Evolutionary conservation across 2,113 vertebrate genomes (phyloP), one percentile per base, ranked within the genome.

Genomic region (Morone chrysops): DNA sequence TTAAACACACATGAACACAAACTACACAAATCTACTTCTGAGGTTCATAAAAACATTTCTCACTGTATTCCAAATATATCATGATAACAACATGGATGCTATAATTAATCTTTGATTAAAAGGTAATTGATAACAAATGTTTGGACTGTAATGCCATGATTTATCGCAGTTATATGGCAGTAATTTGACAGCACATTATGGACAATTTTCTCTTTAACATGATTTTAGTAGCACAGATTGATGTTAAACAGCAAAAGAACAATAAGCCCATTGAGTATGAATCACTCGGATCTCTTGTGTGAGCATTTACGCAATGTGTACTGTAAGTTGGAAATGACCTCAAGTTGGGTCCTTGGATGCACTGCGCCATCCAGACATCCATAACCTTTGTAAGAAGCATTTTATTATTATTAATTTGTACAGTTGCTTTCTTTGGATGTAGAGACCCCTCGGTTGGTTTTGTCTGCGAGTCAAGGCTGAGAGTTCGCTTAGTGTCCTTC

Each of bases 401-500:
- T 86, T 75, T 70, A 70, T 86, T 85, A 77, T 87, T 78, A 73
- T 69, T 78, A 48, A 83, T 84, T 61, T 63, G 41, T 51, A 67
- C 70, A 84, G 74, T 57, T 86, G 84, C 70, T 91, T 85, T 75
- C 53, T 82, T 89, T 86, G 75, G 75, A 77, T 65, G 57, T 54
- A 17, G 62, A 62, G 56, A 71, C 61, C 73, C 57, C 40, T 62
- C 8, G 16, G 50, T 59, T 48, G 60, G 14, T 56, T 60, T 69
- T 72, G 60, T 51, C 51, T 54, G 50, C 9, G 5, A 83, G 68
- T 80, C 78, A 70, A 54, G 61, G 70, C 80, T 65, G 70, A 88
- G 67, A 62, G 56, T 87, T 85, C 10, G 8, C 53, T 68, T n/a
- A n/a, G 79, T 77, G 72, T 91, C 75, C 80, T 84, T 82, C 78